Conservation (phyloP, 2,113 vertebrate species). For the Okapia johnstoni region DNA sequence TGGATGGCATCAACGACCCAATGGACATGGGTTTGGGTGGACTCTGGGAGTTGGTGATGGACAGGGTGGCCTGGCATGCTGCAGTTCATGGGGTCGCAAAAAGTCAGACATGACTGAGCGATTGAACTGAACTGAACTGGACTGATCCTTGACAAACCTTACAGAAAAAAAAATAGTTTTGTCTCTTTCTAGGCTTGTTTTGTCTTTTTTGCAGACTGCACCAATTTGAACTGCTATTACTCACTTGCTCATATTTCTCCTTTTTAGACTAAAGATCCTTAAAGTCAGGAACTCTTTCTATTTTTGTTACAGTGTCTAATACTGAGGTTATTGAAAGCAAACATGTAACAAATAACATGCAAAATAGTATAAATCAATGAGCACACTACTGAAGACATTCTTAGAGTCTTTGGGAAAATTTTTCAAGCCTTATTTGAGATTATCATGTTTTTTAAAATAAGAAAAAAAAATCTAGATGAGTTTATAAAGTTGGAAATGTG, state of each 20-base stretch:
- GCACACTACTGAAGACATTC: background rate
- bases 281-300: background rate
- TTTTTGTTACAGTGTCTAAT: background rate
- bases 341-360: background rate
- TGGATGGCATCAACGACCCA: background rate
- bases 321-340: background rate
- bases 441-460: background rate
- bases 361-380: background rate
- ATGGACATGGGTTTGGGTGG: background rate
- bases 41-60: background rate
- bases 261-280: background rate
- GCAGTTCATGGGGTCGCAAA: accelerated
- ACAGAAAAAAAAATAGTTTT: background rate
- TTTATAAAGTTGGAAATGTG: background rate
- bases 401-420: background rate
- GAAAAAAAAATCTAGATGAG: background rate
- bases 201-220: background rate
- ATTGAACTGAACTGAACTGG: background rate
- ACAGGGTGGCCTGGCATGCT: background rate
- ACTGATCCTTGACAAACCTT: background rate
- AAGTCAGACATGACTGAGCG: accelerated
- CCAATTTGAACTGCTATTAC: background rate
- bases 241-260: background rate
- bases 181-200: background rate
- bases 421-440: background rate